A percentile compares a stretch with the other conserved stretches of the same genome.
phyloP scores from a whole-genome alignment of 2,888 invertebrate species.

The Seira ritae region DNA sequence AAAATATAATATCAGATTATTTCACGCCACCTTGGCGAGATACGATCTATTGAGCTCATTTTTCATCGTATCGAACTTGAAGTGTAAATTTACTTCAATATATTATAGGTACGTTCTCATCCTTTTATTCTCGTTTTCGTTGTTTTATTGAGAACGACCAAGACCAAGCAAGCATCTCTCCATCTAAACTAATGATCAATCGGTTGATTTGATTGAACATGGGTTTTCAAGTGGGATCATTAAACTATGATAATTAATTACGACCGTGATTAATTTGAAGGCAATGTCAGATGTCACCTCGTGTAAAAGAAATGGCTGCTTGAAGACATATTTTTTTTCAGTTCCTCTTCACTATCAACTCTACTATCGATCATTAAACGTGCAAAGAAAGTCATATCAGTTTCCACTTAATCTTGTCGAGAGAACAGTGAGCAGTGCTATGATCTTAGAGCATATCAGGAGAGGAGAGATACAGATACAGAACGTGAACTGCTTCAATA shows the following conservation, averaged over 20 bases:
- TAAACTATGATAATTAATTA: conserved; percentile 34
- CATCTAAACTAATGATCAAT: neutral
- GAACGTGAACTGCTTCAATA: neutral
- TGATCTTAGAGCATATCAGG: neutral
- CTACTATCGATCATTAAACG: conserved; percentile 41
- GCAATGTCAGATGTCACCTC: conserved; percentile 43
- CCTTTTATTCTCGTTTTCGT: neutral
- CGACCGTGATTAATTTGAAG: conserved; percentile 41
- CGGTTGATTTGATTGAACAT: conserved; percentile 1
- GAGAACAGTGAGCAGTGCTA: neutral
- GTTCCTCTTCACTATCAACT: conserved; percentile 5
- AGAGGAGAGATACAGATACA: neutral
- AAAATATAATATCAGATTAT: conserved; percentile 10
- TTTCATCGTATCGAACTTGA: neutral
- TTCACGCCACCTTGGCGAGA: neutral
- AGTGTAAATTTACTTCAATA: neutral
- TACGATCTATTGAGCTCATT: neutral
- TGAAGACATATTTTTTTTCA: neutral
- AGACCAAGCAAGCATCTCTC: too few relatives aligned
- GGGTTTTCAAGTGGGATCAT: conserved; percentile 11
- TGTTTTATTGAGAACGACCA: neutral
- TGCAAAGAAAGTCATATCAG: conserved; percentile 50
- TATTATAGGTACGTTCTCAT: neutral
- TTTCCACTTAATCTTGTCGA: conserved; percentile 41
- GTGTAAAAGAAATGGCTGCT: neutral